Evolutionary conservation across 2,888 invertebrate species (phyloP).

Genomic region (Dryomyza anilis): DNA sequence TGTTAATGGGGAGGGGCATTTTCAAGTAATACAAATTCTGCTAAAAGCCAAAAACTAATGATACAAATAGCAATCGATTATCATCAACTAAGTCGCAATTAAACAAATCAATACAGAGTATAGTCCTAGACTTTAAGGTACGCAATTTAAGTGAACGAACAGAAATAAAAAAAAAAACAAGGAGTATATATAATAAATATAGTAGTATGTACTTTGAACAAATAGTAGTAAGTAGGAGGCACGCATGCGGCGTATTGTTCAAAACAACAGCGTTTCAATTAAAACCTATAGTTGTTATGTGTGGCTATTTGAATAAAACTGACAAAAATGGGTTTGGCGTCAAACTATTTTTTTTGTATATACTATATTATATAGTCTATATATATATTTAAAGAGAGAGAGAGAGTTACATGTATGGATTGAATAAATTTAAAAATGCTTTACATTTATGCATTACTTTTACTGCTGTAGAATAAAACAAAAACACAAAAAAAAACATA

Average conservation of each 20-base stretch:
- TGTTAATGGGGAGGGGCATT: too few relatives aligned
- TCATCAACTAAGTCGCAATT: conserved; percentile 15
- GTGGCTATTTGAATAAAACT: neutral
- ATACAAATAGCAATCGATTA: conserved; percentile 8
- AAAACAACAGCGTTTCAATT: too few relatives aligned
- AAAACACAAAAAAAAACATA: too few relatives aligned
- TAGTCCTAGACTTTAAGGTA: conserved; percentile 14
- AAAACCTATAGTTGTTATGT: neutral
- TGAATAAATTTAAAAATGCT: too few relatives aligned
- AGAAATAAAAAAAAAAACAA: too few relatives aligned
- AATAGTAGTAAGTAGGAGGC: conserved; percentile 15
- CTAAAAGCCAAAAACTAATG: conserved; percentile 12
- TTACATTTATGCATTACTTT: too few relatives aligned
- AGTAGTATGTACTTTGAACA: conserved; percentile 6
- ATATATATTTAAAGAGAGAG: conserved; percentile 1
- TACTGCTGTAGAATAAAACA: too few relatives aligned
- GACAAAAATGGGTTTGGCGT: neutral
- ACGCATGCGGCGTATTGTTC: conserved; percentile 8
- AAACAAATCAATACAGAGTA: conserved; percentile 11
- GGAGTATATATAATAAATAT: conserved; percentile 7
- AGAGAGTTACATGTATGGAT: neutral
- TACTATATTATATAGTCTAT: neutral
- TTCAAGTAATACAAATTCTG: too few relatives aligned
- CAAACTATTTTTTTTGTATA: neutral
- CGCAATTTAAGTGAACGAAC: too few relatives aligned